A percentile compares a stretch with the other conserved stretches of the same genome.
Conservation (phyloP, 2,888 invertebrate genomes). For the Nephrotoma guestfalica region DNA sequence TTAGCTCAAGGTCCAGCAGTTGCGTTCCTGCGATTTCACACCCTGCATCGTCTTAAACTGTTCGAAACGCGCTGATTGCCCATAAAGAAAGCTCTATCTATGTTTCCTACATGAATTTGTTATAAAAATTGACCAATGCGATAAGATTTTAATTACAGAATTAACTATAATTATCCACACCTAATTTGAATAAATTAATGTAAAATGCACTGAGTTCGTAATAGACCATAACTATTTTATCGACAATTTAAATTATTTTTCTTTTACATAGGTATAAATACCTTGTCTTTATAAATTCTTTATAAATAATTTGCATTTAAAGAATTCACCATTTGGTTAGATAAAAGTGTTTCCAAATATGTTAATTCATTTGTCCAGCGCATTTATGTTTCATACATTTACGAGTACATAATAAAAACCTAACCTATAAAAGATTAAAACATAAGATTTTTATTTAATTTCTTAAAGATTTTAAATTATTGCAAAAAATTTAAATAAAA, state of each 20-base stretch:
- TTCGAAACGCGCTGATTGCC: no score
- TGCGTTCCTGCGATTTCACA: no score
- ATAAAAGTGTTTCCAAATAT: not conserved
- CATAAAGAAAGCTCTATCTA: no score
- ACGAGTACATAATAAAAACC: not conserved
- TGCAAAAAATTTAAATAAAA: not conserved
- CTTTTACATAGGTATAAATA: not conserved
- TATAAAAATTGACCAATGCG: not conserved
- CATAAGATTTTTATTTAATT: not conserved
- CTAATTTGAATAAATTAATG: not conserved
- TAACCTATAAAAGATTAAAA: not conserved
- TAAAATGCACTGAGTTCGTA: not conserved
- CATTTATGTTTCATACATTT: not conserved
- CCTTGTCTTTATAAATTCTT: not conserved
- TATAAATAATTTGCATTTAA: not conserved
- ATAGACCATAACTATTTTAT: not conserved
- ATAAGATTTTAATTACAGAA: not conserved
- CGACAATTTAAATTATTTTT: not conserved
- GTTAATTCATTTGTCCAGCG: not conserved
- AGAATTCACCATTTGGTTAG: not conserved
- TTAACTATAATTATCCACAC: not conserved
- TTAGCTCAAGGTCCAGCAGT: no score
- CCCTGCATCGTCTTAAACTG: no score
- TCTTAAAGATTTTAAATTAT: not conserved
- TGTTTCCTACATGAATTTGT: not conserved